Evolutionary conservation across 1,140 invertebrate species (phyloP), one percentile per base, ranked within the genome.

Genomic region (Stratiolaelaps scimitus): DNA sequence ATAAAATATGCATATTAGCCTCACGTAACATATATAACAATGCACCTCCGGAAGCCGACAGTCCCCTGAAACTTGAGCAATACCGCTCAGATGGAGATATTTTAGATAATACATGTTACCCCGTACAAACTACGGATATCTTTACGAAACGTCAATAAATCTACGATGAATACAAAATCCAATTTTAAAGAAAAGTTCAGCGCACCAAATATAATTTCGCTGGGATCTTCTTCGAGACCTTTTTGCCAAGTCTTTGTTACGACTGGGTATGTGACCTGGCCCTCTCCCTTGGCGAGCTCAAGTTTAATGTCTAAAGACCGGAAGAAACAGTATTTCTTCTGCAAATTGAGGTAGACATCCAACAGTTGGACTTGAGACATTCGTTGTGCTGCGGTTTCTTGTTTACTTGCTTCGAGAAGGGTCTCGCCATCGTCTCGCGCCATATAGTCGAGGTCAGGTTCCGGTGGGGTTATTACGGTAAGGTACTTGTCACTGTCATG

Each of bases 331-430:
- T 29, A 10, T 15, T 4, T 60, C 10, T 15, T 17, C 20, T 2
- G 13, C 26, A 15, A 60, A 17, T n/a, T 60, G 15, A 60, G 15
- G 20, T 1, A 29, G 15, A 34, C 53, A 4, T 60, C 34, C 26
- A 60, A 26, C 13, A 60, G 53, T 34, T 60, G 53, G 26, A 60
- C 10, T 34, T 60, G 53, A n/a, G 53, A 26, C 34, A 29, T 34
- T 23, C 53, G 26, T 34, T 60, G 53, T 2, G 23, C 53, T 34
- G 23, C 53, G 23, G 53, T 60, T 26, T 60, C 53, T 60, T 60
- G 53, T 34, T 17, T 60, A 15, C 17, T 60, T 1, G 34, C 15
- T 26, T 34, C 53, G 53, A 60, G 26, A 26, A 60, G 53, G 4
- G 53, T 60, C 26, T 60, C 53, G 2, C 26, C 53, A 23, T 60